These are phyloP conservation scores for Aselliscus stoliczkanus DNA, from an alignment of 2,797 vertebrate species.

Conservation along the genomic window DNA sequence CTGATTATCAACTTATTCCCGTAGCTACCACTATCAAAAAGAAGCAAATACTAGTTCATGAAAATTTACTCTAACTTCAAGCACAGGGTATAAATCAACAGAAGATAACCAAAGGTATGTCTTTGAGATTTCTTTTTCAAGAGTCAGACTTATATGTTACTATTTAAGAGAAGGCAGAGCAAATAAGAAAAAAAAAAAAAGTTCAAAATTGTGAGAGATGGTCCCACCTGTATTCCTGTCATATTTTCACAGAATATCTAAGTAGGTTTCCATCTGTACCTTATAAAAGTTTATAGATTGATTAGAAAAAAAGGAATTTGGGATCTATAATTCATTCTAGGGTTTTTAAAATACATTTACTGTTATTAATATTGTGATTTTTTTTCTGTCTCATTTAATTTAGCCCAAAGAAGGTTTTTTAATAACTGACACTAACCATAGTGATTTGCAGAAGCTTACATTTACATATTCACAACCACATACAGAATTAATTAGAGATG, in stretches of 20 bases:
- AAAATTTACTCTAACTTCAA: conserved; percentile 5
- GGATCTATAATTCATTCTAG: neutral
- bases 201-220: neutral
- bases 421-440: conserved; percentile 11
- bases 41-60: neutral
- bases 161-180: neutral
- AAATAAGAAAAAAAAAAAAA: neutral
- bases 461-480: conserved; percentile 55
- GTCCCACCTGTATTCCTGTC: neutral
- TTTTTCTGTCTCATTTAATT: neutral
- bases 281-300: neutral
- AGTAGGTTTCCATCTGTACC: neutral
- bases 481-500: conserved; percentile 45
- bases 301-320: neutral
- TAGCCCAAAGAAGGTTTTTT: conserved; percentile 7
- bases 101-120: neutral
- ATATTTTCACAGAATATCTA: neutral
- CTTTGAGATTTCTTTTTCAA: neutral
- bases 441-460: neutral
- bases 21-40: neutral
- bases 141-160: neutral
- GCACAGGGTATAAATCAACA: neutral
- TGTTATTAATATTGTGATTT: neutral
- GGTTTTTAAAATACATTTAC: neutral
- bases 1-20: neutral